phyloP scores from a whole-genome alignment of 2,888 invertebrate species.

The Dynastes hyllus region DNA sequence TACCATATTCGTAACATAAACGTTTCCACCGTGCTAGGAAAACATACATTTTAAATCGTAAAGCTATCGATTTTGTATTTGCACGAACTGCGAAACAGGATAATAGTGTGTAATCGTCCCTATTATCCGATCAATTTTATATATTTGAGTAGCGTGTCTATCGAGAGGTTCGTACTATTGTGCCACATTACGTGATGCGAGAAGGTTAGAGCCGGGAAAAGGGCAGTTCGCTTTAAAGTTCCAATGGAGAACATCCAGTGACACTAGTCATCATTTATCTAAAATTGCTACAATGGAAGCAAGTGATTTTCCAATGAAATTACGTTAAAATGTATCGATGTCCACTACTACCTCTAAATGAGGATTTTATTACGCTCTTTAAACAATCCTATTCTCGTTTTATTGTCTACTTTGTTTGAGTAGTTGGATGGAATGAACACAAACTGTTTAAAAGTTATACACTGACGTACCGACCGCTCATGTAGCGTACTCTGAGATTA shows the following conservation, averaged over 20 bases:
- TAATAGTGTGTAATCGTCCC: conserved; percentile 17
- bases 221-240: conserved; percentile 17
- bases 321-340: neutral
- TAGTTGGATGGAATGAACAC: neutral
- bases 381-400: neutral
- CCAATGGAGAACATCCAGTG: neutral
- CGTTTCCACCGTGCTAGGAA: neutral
- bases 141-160: conserved; percentile 1
- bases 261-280: conserved; percentile 1
- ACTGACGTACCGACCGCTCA: too few species aligned
- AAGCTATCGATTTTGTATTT: conserved; percentile 18
- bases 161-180: conserved; percentile 5
- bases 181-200: conserved; percentile 1
- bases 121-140: conserved; percentile 12
- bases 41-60: neutral
- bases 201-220: neutral
- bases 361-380: neutral
- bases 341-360: neutral
- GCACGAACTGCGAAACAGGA: conserved; percentile 16
- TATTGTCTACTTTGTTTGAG: neutral
- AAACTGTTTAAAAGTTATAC: conserved; percentile 2
- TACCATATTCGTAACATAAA: neutral
- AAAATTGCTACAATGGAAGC: neutral
- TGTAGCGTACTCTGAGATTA: too few species aligned
- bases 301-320: conserved; percentile 8